Evolutionary conservation across 2,888 invertebrate species (phyloP), one percentile per base, ranked within the genome.

Genomic region (Drosophila gaucha): DNA sequence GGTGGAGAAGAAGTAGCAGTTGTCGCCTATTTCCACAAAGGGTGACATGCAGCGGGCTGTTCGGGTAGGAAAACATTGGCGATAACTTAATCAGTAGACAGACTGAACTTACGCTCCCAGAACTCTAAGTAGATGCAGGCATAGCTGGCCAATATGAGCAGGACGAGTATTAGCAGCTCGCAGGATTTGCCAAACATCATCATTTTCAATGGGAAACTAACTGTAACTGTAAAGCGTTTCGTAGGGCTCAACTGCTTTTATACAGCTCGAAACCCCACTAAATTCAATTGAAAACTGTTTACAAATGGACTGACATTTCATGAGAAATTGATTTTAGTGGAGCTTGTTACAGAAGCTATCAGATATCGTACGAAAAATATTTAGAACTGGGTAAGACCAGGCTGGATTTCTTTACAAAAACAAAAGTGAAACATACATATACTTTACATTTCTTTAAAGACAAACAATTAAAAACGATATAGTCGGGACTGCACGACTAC

Each of bases 1-100:
- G 33, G 74, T 76, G 16, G 83, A 84, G 49, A 84, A 83, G 39
- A 84, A 84, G 24, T 59, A 83, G 20, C 88, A 84, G 2, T 59
- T 68, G 2, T 63, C 46, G 0, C 74, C 80, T 1, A 84, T 68
- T 8, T 64, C 51, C 30, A 84, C 88, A 52, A 83, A 83, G 6
- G 83, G 83, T 10, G 52, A 65, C 2, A 38, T 18, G n/a, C 83
- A 84, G 12, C 26, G 44, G 20, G 80, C 80, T 80, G 39, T 9
- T 20, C 30, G 14, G 16, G n/a, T 22, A 18, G 22, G 9, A 5
- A 6, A 3, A 12, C 24, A 41, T 36, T 18, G 22, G 10, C 20
- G 14, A 39, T 26, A 10, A 16, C 28, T 30, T 10, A 12, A 28
- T 6, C 24, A 4, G 12, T 18, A 12, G 5, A n/a, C 3, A 4